Conservation (phyloP, 2,797 vertebrate species). For the Microtus californicus region DNA sequence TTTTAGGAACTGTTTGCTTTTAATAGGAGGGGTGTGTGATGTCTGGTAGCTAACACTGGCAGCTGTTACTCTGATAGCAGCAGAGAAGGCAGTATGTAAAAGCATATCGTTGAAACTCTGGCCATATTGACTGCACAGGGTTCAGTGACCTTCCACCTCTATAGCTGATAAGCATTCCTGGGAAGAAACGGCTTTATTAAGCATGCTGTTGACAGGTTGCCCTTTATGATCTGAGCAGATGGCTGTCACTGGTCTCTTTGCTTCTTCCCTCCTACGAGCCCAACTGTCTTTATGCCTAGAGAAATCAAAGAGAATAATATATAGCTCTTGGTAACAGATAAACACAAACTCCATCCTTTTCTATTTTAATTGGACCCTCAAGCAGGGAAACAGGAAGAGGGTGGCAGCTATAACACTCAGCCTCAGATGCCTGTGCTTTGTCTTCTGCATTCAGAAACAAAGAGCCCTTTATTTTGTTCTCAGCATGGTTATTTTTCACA, state of each 20-base stretch:
- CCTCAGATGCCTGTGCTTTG: slow-evolving; percentile 55
- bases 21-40: not conserved
- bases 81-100: not conserved
- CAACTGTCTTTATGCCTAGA: slow-evolving; percentile 68
- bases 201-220: slow-evolving; percentile 52
- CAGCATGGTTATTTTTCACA: slow-evolving; percentile 60
- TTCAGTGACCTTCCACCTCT: slow-evolving; percentile 32
- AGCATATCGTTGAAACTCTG: not conserved
- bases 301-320: slow-evolving; percentile 82
- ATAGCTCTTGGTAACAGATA: slow-evolving; percentile 76
- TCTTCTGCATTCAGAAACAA: slow-evolving; percentile 69
- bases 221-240: slow-evolving; percentile 76
- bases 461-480: slow-evolving; percentile 64
- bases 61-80: not conserved
- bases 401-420: slow-evolving; percentile 56
- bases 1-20: slow-evolving; percentile 30
- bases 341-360: slow-evolving; percentile 77
- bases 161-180: slow-evolving; percentile 44
- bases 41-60: not conserved
- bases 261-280: slow-evolving; percentile 64
- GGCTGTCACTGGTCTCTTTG: slow-evolving; percentile 63
- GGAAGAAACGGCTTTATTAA: slow-evolving; percentile 65
- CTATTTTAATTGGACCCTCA: slow-evolving; percentile 82
- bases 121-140: not conserved
- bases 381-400: slow-evolving; percentile 76